Evolutionary conservation across 2,113 vertebrate genomes (phyloP).

Genomic region (Phaethornis superciliosus): DNA sequence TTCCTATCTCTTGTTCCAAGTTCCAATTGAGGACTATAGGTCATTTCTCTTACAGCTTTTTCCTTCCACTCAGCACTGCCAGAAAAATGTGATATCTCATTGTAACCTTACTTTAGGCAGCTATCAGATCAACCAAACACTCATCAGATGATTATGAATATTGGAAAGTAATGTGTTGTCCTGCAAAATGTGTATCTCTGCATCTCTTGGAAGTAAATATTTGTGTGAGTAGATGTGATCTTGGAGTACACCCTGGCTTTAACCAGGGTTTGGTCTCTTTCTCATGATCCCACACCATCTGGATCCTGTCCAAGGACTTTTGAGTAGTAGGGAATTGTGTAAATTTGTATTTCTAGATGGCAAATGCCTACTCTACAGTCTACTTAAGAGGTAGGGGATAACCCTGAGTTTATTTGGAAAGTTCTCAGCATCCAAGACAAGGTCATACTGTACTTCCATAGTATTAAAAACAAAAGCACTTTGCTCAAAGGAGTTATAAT

Average conservation of each 20-base stretch:
- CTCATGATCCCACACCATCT: neutral
- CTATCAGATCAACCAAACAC: conserved; percentile 23
- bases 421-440: neutral
- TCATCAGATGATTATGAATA: neutral
- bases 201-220: conserved; percentile 20
- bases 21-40: conserved; percentile 19
- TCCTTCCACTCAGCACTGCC: neutral
- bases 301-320: neutral
- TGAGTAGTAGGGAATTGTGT: neutral
- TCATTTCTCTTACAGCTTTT: conserved; percentile 24
- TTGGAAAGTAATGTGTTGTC: neutral
- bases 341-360: neutral
- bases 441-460: neutral
- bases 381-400: neutral
- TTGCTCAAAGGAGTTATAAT: neutral
- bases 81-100: conserved; percentile 40
- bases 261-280: neutral
- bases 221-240: neutral
- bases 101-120: conserved; percentile 17
- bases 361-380: neutral
- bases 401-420: neutral
- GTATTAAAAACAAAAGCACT: neutral
- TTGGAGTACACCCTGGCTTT: neutral
- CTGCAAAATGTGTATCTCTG: neutral
- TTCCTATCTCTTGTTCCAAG: conserved; percentile 22